Base-by-base conservation (phyloP, 2,113 vertebrate genomes). In the Lasiurus borealis region DNA sequence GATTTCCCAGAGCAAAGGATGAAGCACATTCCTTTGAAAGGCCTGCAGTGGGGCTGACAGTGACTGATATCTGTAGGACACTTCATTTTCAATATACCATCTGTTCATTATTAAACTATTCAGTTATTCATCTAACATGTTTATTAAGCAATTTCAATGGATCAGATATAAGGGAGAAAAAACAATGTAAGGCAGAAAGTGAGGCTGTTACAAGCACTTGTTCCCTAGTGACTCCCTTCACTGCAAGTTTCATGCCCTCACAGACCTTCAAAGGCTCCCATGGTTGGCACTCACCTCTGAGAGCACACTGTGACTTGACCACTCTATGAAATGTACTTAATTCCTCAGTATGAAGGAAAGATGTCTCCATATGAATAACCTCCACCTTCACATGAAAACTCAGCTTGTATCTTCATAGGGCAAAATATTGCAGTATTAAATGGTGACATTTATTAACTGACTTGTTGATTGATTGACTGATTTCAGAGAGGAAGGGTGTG, bases 71-170 rank as follows among this genome's bases (percentile, higher is more conserved):
- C 40, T 52, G 31, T 31, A 82, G 48, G 68, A 83, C 69, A 64
- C 12, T 71, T 77, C 21, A 34, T 10, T 86, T 95, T 78, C 72
- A n/a, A 92, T 85, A 75, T 90, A 6, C 6, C 82, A 50, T 90
- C 62, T 27, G n/a, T n/a, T 75, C 31, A 31, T 93, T 86, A 59
- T 91, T 83, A 50, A 86, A 57, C n/a, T 36, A 46, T 27, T 72
- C 66, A 68, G 8, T 44, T 91, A 71, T 48, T 89, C 23, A 75
- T 73, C 82, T 50, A 78, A 59, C 2, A 71, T 73, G 82, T 95
- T 90, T 66, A 85, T 80, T 66, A 82, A 90, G 27, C 16, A 62
- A 54, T 1, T 3, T n/a, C 59, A 48, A 0, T 19, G 36, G 23
- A 25, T 94, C 48, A 72, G n/a, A 57, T 14, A 11, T 2, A 40